A percentile compares a stretch with the other conserved stretches of the same genome.
phyloP scores from a whole-genome alignment of 2,113 vertebrate genomes.

The Nerophis ophidion region DNA sequence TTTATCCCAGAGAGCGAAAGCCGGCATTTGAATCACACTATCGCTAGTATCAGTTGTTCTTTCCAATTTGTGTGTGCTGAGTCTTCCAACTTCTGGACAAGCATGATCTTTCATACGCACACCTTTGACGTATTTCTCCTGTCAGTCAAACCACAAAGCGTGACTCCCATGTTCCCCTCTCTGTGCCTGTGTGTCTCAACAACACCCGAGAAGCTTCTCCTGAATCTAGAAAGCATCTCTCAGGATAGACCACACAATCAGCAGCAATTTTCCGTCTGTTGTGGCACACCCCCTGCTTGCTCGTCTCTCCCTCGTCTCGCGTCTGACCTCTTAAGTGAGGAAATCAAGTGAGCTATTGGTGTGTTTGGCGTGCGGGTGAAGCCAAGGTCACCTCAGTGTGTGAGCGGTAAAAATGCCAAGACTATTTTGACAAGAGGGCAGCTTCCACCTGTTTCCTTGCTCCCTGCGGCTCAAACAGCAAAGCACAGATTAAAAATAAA shows the following conservation, averaged over 20 bases:
- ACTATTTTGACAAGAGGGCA: conserved; percentile 54
- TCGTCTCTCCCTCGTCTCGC: conserved; percentile 15
- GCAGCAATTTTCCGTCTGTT: not conserved
- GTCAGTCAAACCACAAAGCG: conserved; percentile 39
- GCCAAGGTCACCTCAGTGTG: conserved; percentile 52
- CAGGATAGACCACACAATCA: conserved; percentile 6
- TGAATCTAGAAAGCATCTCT: conserved; percentile 25
- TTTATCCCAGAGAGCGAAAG: conserved; percentile 10
- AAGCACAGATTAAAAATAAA: conserved; percentile 22
- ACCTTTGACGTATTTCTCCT: conserved; percentile 28
- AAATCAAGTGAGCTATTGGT: conserved; percentile 35
- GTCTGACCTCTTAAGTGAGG: conserved; percentile 30
- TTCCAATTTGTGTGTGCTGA: conserved; percentile 19
- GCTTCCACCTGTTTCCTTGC: conserved; percentile 44
- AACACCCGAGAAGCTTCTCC: conserved; percentile 16
- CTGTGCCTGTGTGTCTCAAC: conserved; percentile 20
- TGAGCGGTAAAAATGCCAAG: conserved; percentile 40
- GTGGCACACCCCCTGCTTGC: not conserved
- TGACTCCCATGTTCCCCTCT: conserved; percentile 10
- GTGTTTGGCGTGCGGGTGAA: conserved; percentile 27
- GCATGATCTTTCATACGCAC: conserved; percentile 16
- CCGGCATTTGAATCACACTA: conserved; percentile 6
- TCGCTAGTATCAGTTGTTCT: conserved; percentile 13
- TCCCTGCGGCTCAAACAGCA: conserved; percentile 18
- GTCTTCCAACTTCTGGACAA: conserved; percentile 26